Percentiles rank a stretch among this genome's conserved stretches.
Evolutionary conservation across 92 coral and sea anemone species (phyloP).

Genomic region (Hydrozoanthus gracilis): DNA sequence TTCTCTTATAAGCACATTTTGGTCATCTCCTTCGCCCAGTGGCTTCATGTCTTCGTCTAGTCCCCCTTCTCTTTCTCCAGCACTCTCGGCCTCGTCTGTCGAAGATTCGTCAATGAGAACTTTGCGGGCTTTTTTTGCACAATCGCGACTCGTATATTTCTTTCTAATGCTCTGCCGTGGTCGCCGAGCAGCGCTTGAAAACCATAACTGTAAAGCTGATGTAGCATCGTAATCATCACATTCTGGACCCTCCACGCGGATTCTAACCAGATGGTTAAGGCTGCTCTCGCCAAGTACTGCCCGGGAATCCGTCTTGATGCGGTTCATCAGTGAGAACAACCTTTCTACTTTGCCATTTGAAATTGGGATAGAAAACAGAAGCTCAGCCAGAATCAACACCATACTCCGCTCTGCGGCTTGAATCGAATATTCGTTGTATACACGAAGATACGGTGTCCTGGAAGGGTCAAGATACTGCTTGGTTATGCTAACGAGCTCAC

Average conservation of each 20-base stretch:
- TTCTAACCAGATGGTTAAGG: constrained; percentile 61
- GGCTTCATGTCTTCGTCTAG: constrained; percentile 48
- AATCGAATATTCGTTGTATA: constrained; percentile 73
- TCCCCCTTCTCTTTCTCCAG: constrained; percentile 44
- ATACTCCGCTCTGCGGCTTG: constrained; percentile 61
- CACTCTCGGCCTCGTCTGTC: constrained; percentile 66
- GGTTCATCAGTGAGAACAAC: constrained; percentile 73
- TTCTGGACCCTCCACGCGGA: constrained; percentile 66
- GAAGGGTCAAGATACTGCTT: constrained; percentile 71
- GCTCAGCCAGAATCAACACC: constrained; percentile 72
- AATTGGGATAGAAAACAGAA: constrained; percentile 75
- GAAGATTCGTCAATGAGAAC: constrained; percentile 67
- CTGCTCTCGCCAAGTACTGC: constrained; percentile 66
- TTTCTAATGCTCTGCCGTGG: constrained; percentile 55
- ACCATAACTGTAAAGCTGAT: constrained; percentile 65
- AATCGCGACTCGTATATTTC: constrained; percentile 50
- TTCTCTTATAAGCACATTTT: constrained; percentile 38
- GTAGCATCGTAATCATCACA: constrained; percentile 69
- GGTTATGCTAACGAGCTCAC: constrained; percentile 55
- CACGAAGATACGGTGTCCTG: constrained; percentile 68
- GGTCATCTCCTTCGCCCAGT: constrained; percentile 44
- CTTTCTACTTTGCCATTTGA: constrained; percentile 87
- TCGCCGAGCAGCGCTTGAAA: constrained; percentile 58
- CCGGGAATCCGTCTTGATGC: constrained; percentile 74
- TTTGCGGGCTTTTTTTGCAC: constrained; percentile 55